Base-by-base conservation (phyloP, 2,888 invertebrate genomes). In the Tortricodes alternella region DNA sequence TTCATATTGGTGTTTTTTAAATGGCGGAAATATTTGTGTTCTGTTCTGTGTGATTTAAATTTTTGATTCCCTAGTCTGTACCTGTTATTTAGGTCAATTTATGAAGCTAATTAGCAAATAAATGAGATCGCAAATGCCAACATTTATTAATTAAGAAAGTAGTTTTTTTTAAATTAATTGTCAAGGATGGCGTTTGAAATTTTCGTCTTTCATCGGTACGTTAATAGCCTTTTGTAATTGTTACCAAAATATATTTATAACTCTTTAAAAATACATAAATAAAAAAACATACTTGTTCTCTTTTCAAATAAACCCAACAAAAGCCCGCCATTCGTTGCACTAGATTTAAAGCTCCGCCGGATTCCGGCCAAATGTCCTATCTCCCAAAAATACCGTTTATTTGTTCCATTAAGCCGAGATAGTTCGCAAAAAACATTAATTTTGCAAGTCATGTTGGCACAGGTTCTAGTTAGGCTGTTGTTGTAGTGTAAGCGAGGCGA, bases 381-480 rank as follows among this genome's bases (percentile, higher is more conserved):
- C 62, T 69, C 73, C 68, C 68, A 69, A 73, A 79, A 82, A 82
- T 80, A 76, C 80, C 70, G 68, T 64, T 71, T 59, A 60, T 61
- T 66, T 57, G 60, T 61, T 62, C 73, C 81, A 83, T 80, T 83
- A 82, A 78, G 77, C 70, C 70, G 65, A 82, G 86, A 87, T 86
- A 87, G 60, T 76, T 78, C 72, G 80, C 80, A 82, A 85, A 86
- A 87, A 86, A 79, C 83, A 83, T 87, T 85, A 86, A 84, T 83
- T 86, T 72, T 74, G 75, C 74, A 74, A 76, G 76, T 74, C 59
- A 53, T 55, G 64, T 57, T 64, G 66, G 68, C 73, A 71, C 67
- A 64, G 71, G 48, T 29, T 49, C 34, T 9, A 9, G 8, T 13
- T 18, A 18, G 8, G 19, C 8, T 16, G 9, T 24, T 3, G 11